A percentile compares a stretch with the other conserved stretches of the same genome.
These are phyloP conservation scores for Trileptium ribeirensis DNA, from an alignment of 2,888 invertebrate genomes.

Conservation along the genomic window DNA sequence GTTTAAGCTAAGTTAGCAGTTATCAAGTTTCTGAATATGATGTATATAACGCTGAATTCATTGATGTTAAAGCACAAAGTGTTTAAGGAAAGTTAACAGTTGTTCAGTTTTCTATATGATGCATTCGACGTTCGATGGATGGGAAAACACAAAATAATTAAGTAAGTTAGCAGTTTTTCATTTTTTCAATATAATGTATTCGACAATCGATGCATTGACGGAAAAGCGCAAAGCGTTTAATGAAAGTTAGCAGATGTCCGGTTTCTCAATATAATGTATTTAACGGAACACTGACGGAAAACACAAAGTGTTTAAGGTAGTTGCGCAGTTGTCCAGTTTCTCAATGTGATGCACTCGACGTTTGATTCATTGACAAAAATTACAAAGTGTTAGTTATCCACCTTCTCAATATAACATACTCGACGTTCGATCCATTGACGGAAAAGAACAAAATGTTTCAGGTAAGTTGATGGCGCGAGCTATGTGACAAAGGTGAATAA, in stretches of 20 bases:
- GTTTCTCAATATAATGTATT: slow-evolving; percentile 83
- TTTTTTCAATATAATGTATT: slow-evolving; percentile 83
- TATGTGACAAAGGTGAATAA: no score
- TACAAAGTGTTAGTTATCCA: no score
- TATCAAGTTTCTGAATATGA: no score
- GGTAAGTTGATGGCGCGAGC: slow-evolving; percentile 90
- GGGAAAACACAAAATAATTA: slow-evolving; percentile 84
- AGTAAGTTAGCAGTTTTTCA: slow-evolving; percentile 97
- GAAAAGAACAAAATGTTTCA: slow-evolving; percentile 89
- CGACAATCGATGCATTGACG: slow-evolving; percentile 74
- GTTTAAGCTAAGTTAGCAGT: no score
- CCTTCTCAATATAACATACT: slow-evolving; percentile 83
- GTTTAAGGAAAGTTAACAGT: slow-evolving; percentile 95
- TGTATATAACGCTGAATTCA: no score
- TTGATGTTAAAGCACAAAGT: slow-evolving; percentile 84
- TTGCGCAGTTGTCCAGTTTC: no score
- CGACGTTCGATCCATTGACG: slow-evolving; percentile 74
- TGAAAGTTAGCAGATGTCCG: slow-evolving; percentile 96
- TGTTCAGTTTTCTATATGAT: slow-evolving; percentile 89
- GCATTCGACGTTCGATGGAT: slow-evolving; percentile 73
- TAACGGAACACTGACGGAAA: slow-evolving; percentile 76
- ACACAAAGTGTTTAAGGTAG: slow-evolving; percentile 89
- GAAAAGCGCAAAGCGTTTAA: slow-evolving; percentile 89
- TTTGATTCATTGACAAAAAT: no score
- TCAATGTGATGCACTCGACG: no score